Conservation (phyloP, 30 jellyfish, hydroid and myxozoan species). For the Hydractinia echinata region DNA sequence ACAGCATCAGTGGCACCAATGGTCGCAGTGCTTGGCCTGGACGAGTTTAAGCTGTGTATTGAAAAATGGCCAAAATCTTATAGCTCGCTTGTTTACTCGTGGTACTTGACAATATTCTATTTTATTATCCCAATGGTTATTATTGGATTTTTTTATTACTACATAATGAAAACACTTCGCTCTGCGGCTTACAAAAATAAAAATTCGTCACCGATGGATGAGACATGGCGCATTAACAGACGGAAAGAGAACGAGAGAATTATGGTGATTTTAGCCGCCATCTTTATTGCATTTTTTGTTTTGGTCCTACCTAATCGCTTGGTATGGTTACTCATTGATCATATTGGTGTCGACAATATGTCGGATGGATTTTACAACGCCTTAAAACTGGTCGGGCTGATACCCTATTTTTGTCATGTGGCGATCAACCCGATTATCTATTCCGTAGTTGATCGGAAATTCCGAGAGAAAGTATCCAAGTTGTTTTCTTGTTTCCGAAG, state of each 20-base stretch:
- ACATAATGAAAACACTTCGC: neutral
- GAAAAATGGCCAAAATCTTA: neutral
- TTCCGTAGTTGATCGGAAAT: neutral
- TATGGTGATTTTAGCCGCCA: neutral
- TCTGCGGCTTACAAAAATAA: neutral
- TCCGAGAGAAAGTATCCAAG: neutral
- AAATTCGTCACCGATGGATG: neutral
- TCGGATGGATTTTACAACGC: neutral
- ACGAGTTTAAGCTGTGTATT: neutral
- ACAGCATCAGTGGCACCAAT: neutral
- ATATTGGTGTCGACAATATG: neutral
- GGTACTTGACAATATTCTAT: neutral
- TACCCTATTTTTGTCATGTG: neutral
- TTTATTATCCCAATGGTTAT: neutral
- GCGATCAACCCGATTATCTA: neutral
- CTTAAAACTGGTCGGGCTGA: neutral
- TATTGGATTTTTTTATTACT: neutral
- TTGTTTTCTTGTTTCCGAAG: neutral
- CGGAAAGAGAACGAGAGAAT: neutral
- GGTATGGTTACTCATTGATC: neutral
- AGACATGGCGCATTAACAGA: neutral
- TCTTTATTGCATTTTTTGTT: neutral
- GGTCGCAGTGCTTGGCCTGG: neutral
- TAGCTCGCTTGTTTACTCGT: neutral
- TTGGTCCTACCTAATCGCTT: conserved; percentile 6